A percentile compares a stretch with the other conserved stretches of the same genome.
Evolutionary conservation across 2,113 vertebrate genomes (phyloP).

Genomic region (Oenanthe melanoleuca): DNA sequence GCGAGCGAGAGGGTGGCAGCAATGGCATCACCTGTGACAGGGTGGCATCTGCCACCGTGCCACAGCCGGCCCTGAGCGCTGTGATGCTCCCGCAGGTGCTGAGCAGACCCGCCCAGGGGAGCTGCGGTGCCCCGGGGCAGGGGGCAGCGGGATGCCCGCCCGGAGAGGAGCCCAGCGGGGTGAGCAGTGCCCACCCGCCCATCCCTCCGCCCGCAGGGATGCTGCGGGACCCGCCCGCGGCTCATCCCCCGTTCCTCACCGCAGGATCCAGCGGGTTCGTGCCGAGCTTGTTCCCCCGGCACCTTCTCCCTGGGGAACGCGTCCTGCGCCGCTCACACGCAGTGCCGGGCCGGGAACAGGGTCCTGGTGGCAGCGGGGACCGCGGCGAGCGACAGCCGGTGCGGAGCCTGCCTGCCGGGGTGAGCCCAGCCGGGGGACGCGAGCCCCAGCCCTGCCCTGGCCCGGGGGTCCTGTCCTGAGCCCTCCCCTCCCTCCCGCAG

Average conservation of each 20-base stretch:
- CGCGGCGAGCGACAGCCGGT: slow-evolving; percentile 66
- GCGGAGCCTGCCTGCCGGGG: slow-evolving; percentile 87
- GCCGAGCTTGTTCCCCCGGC: slow-evolving; percentile 78
- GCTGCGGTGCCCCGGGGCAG: slow-evolving; percentile 54
- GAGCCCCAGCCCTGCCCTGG: fast-evolving
- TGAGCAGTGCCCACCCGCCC: slow-evolving; percentile 50
- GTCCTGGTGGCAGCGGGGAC: slow-evolving; percentile 70
- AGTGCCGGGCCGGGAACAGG: slow-evolving; percentile 75
- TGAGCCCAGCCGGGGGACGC: slow-evolving; percentile 7
- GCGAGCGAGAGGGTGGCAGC: fast-evolving
- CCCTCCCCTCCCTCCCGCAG: background rate
- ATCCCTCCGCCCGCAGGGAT: fast-evolving
- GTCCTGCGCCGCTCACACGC: slow-evolving; percentile 77
- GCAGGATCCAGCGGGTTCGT: slow-evolving; percentile 69
- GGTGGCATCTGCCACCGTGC: background rate
- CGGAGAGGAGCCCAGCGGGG: slow-evolving; percentile 84
- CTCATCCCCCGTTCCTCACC: background rate
- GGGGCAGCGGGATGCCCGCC: slow-evolving; percentile 72
- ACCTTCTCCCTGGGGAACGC: slow-evolving; percentile 80
- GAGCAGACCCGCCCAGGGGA: slow-evolving; percentile 44
- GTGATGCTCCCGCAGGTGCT: slow-evolving; percentile 31
- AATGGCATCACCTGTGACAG: fast-evolving
- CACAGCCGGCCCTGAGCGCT: background rate
- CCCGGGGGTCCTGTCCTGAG: fast-evolving
- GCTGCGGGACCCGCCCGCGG: fast-evolving